Conservation (phyloP, 2,888 invertebrate species). For the Drosophila niveifrons region DNA sequence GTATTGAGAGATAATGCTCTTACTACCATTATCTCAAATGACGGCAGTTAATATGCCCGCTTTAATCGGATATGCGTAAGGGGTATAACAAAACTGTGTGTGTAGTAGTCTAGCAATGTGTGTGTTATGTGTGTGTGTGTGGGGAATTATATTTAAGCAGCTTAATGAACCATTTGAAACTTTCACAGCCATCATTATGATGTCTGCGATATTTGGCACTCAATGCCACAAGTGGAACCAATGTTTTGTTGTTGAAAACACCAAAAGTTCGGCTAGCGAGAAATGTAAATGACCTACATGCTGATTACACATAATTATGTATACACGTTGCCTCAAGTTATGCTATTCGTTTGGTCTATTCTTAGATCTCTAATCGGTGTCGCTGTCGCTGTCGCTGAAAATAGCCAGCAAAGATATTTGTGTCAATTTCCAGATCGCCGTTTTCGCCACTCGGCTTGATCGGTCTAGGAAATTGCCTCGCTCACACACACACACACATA, state of each 20-base stretch:
- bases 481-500: neutral
- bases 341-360: conserved; percentile 6
- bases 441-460: conserved; percentile 17
- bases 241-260: conserved; percentile 36
- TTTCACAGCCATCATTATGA: conserved; percentile 78
- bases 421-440: conserved; percentile 4
- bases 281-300: conserved; percentile 40
- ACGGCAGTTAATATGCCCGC: conserved; percentile 24
- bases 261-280: conserved; percentile 22
- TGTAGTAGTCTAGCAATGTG: no score
- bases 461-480: conserved; percentile 21
- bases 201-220: conserved; percentile 75
- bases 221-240: conserved; percentile 77
- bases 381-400: neutral
- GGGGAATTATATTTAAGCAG: conserved; percentile 68
- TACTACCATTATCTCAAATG: conserved; percentile 17
- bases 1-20: conserved; percentile 7
- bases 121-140: conserved; percentile 5
- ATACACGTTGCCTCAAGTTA: neutral
- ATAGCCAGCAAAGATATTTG: conserved; percentile 1
- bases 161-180: conserved; percentile 77
- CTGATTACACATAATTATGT: conserved; percentile 5
- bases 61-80: conserved; percentile 16
- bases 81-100: conserved; percentile 31
- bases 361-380: neutral